phyloP scores from a whole-genome alignment of 1,140 invertebrate species.

The Nixonia krombeini region DNA sequence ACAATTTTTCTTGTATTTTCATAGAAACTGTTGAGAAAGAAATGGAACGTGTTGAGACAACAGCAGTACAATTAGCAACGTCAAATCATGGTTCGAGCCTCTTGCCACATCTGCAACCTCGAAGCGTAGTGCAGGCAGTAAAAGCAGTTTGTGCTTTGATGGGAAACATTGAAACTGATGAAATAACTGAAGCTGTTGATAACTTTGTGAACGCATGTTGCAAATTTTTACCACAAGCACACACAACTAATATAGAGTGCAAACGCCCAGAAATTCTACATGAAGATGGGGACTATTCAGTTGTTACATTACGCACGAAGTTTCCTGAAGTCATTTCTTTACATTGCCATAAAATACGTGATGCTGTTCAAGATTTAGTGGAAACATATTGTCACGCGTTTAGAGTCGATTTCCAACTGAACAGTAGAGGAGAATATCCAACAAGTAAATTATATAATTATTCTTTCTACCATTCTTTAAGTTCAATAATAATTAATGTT shows the following conservation, averaged over 20 bases:
- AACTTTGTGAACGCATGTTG: conserved; percentile 78
- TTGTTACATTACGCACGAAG: conserved; percentile 73
- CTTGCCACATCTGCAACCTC: conserved; percentile 72
- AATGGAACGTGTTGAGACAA: conserved; percentile 81
- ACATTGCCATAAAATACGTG: conserved; percentile 79
- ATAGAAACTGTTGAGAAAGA: conserved; percentile 86
- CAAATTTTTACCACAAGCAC: conserved; percentile 66
- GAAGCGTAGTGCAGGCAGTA: conserved; percentile 86
- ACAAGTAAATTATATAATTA: no score
- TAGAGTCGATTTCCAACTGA: conserved; percentile 84
- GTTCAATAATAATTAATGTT: no score
- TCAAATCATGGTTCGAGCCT: conserved; percentile 66
- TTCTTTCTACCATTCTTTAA: no score
- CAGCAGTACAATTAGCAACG: conserved; percentile 73
- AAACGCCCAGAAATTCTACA: conserved; percentile 74
- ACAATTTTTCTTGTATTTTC: conserved; percentile 8
- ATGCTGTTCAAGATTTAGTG: conserved; percentile 82
- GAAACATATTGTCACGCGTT: conserved; percentile 87
- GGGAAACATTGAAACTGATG: conserved; percentile 88
- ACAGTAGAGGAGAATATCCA: conserved; percentile 61
- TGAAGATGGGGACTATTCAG: conserved; percentile 76
- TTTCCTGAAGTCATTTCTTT: conserved; percentile 74
- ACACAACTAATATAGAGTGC: conserved; percentile 69
- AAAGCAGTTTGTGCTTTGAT: conserved; percentile 93
- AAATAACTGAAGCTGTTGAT: conserved; percentile 83